A percentile compares a stretch with the other conserved stretches of the same genome.
Conservation (phyloP, 1,140 invertebrate species). For the Formica exsecta region DNA sequence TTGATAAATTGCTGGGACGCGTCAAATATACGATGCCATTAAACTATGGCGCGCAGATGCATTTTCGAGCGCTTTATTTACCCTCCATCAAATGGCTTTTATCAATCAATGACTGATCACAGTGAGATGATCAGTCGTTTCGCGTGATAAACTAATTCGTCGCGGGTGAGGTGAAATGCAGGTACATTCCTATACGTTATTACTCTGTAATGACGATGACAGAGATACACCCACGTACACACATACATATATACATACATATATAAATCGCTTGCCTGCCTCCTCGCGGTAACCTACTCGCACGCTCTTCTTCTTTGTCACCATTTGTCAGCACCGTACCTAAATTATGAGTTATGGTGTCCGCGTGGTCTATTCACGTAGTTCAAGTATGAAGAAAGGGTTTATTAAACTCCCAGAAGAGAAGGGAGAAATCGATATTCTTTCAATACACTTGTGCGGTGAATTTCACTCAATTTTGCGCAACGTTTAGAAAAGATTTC, state of each 20-base stretch:
- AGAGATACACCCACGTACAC: background rate
- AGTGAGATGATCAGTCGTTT: slow-evolving; percentile 4
- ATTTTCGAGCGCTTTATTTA: slow-evolving; percentile 62
- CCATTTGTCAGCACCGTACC: slow-evolving; percentile 47
- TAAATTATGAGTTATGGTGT: slow-evolving; percentile 55
- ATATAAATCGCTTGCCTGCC: slow-evolving; percentile 10
- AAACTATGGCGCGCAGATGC: slow-evolving; percentile 41
- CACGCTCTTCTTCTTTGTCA: slow-evolving; percentile 53
- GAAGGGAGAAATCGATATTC: slow-evolving; percentile 3
- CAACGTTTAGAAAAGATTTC: background rate
- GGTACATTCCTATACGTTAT: background rate
- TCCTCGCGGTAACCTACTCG: slow-evolving; percentile 7
- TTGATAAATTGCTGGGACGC: slow-evolving; percentile 51
- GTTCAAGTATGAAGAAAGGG: slow-evolving; percentile 11
- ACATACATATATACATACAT: no score
- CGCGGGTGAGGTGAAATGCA: slow-evolving; percentile 32
- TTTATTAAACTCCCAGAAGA: slow-evolving; percentile 13
- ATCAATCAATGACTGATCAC: slow-evolving; percentile 52
- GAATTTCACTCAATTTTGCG: background rate
- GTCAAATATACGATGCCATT: slow-evolving; percentile 53
- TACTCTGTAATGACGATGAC: slow-evolving; percentile 11
- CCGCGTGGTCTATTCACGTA: slow-evolving; percentile 50
- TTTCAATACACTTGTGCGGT: background rate
- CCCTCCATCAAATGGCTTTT: slow-evolving; percentile 46
- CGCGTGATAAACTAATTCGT: slow-evolving; percentile 43